These are phyloP conservation scores for Pantherophis vulpinus DNA, from an alignment of 2,797 vertebrate genomes.

Conservation along the genomic window DNA sequence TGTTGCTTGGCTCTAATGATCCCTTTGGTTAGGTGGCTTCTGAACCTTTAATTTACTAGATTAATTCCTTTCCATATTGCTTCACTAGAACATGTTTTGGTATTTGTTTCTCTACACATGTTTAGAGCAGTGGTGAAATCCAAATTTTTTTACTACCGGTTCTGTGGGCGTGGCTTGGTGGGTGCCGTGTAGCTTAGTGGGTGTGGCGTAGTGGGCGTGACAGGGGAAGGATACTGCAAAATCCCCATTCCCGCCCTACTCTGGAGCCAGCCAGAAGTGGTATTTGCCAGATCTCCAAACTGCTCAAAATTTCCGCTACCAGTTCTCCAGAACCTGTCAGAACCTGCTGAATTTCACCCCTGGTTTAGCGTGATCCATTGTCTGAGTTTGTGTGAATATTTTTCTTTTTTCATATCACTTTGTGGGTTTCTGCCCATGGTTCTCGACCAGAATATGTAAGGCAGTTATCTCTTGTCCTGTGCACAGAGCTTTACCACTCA, in stretches of 20 bases:
- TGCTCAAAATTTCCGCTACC: no score
- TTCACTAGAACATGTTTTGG: rapidly evolving
- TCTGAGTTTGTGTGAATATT: not conserved
- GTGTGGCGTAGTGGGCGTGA: no score
- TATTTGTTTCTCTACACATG: not conserved
- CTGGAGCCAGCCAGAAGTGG: no score
- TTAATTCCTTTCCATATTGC: not conserved
- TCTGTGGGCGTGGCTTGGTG: no score
- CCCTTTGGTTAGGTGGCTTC: not conserved
- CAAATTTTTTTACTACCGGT: no score
- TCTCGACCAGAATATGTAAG: not conserved
- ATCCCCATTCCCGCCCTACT: no score
- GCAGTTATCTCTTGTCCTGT: rapidly evolving
- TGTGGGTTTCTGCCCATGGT: not conserved
- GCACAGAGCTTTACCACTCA: not conserved
- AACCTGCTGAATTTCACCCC: no score
- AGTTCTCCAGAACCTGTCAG: no score
- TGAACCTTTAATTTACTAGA: not conserved
- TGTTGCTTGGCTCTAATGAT: rapidly evolving
- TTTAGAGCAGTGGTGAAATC: not conserved
- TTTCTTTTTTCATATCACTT: not conserved
- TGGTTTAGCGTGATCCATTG: not conserved
- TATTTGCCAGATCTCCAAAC: no score
- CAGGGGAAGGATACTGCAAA: no score
- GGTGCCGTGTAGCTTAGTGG: no score